These are phyloP conservation scores for Euclidia mi DNA, from an alignment of 2,888 invertebrate genomes.

Conservation along the genomic window DNA sequence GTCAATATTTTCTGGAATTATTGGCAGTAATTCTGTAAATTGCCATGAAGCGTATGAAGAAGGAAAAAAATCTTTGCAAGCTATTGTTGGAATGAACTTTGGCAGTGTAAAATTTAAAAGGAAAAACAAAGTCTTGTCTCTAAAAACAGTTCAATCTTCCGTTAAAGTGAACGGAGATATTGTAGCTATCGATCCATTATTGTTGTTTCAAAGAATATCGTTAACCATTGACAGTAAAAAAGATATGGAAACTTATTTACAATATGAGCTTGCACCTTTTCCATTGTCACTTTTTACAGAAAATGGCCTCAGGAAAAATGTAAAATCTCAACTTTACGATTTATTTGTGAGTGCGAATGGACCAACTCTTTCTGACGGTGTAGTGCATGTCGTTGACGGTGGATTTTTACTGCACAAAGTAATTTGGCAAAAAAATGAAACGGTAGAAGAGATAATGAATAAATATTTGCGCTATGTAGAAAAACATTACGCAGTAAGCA, in stretches of 20 bases:
- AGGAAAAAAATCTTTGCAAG: slow-evolving; percentile 52
- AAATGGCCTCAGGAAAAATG: slow-evolving; percentile 47
- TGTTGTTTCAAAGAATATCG: slow-evolving; percentile 52
- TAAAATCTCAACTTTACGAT: slow-evolving; percentile 40
- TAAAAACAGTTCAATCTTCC: slow-evolving; percentile 51
- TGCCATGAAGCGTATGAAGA: slow-evolving; percentile 40
- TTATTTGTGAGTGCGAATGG: slow-evolving; percentile 29
- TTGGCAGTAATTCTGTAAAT: slow-evolving; percentile 54
- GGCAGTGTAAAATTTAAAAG: slow-evolving; percentile 55
- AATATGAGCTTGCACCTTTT: slow-evolving; percentile 58
- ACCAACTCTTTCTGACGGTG: slow-evolving; percentile 28
- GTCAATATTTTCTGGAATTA: too few relatives aligned
- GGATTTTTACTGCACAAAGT: slow-evolving; percentile 55
- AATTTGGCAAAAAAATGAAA: slow-evolving; percentile 51
- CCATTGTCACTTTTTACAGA: slow-evolving; percentile 56
- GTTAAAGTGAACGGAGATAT: slow-evolving; percentile 55
- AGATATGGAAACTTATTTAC: slow-evolving; percentile 53
- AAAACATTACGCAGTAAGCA: slow-evolving; percentile 42
- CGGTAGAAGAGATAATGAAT: slow-evolving; percentile 40
- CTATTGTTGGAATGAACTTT: slow-evolving; percentile 55
- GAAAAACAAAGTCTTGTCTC: slow-evolving; percentile 57
- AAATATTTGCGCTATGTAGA: slow-evolving; percentile 40
- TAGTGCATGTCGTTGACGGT: slow-evolving; percentile 50
- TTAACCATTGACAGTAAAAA: slow-evolving; percentile 47
- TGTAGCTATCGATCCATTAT: too few relatives aligned